Base-by-base conservation (phyloP, 2,888 invertebrate genomes). In the Metellina segmentata region DNA sequence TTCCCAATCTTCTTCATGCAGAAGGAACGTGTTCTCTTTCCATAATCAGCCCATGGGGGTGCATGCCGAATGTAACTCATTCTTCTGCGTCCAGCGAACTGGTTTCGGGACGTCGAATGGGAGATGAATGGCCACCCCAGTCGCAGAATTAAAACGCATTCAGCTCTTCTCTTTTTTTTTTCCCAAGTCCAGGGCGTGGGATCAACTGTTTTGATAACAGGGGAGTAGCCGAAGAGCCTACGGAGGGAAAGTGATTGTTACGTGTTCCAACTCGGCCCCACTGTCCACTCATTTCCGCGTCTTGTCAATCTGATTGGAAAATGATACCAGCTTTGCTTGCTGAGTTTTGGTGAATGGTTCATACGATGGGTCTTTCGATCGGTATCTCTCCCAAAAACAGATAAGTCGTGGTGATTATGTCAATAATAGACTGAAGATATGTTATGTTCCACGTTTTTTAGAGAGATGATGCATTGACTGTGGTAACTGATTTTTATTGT, bases 41-140 rank as follows among this genome's bases (percentile, higher is more conserved):
- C 75, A 61, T 81, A 88, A 81, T 72, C 79, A 52, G 69, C 20
- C 19, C 19, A 13, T 34, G 13, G 69, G 51, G 51, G 19, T 69
- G 51, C 71, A 87, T 81, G 34, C 75, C 19, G 20, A 53, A 48
- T 81, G 51, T 69, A 85, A 81, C 51, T 20, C 71, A 53, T 81
- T 78, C 70, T 70, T 52, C 49, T 51, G 48, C 70, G 53, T 51
- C 34, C 52, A 16, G 79, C 69, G 88, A 88, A 88, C 88, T 53
- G 88, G 88, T 81, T 88, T 81, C 20, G 19, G 53, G 19, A 20
- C 34, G 34, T 34, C 34, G 34, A 34, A 34, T n/a, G 11, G 34
- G 19, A 88, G 88, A 88, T 75, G 81, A 49, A 81, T 81, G 88
- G 69, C 88, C 88, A 88, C 88, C 79, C 88, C 20, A 72, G 81